Evolutionary conservation across 2,888 invertebrate genomes (phyloP).

Genomic region (Minunthozetes semirufus): DNA sequence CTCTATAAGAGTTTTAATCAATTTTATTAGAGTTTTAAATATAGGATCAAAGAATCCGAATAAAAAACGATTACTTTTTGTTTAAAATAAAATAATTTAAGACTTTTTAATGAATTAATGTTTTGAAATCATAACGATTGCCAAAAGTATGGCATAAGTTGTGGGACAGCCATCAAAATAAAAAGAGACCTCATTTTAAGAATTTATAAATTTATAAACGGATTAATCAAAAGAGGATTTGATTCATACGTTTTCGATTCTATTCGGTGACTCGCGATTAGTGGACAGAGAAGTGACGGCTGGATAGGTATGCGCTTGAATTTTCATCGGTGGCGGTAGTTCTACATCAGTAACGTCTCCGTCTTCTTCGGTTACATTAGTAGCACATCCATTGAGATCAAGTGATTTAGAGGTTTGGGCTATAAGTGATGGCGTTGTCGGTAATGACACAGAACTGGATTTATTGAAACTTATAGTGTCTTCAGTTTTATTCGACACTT

Average conservation of each 20-base stretch:
- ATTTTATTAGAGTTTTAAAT: no score
- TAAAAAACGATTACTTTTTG: no score
- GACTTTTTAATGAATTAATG: no score
- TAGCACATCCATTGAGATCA: constrained; percentile 30
- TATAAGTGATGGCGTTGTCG: constrained; percentile 4
- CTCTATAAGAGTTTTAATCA: no score
- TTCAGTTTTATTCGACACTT: neutral
- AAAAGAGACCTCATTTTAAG: no score
- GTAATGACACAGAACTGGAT: constrained; percentile 19
- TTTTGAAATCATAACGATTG: no score
- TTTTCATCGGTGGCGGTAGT: constrained; percentile 93
- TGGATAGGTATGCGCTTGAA: constrained; percentile 58
- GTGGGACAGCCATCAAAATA: no score
- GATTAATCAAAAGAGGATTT: neutral
- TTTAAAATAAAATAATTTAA: no score
- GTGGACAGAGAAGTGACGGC: constrained; percentile 56
- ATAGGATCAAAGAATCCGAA: no score
- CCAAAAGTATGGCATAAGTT: no score
- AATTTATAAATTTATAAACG: neutral
- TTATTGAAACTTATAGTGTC: constrained; percentile 1
- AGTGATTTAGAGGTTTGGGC: constrained; percentile 30
- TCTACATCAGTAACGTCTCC: constrained; percentile 66
- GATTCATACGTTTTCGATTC: neutral
- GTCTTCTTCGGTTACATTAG: constrained; percentile 58
- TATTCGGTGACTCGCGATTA: neutral